phyloP scores from a whole-genome alignment of 64 coral and sea anemone species.

The Actinia equina region DNA sequence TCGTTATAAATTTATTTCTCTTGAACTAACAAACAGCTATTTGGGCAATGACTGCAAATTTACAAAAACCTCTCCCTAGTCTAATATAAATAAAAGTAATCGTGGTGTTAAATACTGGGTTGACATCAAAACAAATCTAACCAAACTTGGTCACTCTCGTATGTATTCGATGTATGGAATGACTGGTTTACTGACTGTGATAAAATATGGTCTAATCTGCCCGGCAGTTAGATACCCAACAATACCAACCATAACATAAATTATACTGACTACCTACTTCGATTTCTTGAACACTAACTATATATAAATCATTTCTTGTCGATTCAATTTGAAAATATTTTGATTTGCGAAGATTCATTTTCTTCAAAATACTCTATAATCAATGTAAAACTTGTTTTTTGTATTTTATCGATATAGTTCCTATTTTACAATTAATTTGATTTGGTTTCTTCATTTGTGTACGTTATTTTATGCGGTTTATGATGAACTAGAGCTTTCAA shows the following conservation, averaged over 20 bases:
- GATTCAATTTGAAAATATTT: constrained; percentile 99
- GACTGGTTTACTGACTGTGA: neutral
- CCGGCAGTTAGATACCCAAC: constrained; percentile 16
- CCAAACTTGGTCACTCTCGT: constrained; percentile 10
- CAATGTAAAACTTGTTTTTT: constrained; percentile 11
- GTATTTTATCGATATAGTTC: constrained; percentile 13
- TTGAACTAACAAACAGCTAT: constrained; percentile 90
- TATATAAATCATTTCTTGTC: constrained; percentile 56
- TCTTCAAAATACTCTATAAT: constrained; percentile 84
- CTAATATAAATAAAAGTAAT: constrained; percentile 97
- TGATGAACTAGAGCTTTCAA: neutral
- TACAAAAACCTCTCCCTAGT: constrained; percentile 93
- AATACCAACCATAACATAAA: constrained; percentile 40
- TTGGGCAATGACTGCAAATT: constrained; percentile 96
- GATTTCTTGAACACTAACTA: constrained; percentile 54
- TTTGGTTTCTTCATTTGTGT: constrained; percentile 14
- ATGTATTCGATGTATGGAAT: constrained; percentile 14
- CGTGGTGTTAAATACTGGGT: constrained; percentile 89
- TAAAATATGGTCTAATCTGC: constrained; percentile 17
- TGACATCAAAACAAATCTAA: constrained; percentile 53
- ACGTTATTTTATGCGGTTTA: constrained; percentile 4
- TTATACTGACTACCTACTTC: constrained; percentile 30
- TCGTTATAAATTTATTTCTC: constrained; percentile 99
- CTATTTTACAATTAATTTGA: constrained; percentile 21
- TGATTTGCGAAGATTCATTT: constrained; percentile 80